Evolutionary conservation across 2,888 invertebrate genomes (phyloP), one percentile per base, ranked within the genome.

Genomic region (Dermolepida albohirtum): DNA sequence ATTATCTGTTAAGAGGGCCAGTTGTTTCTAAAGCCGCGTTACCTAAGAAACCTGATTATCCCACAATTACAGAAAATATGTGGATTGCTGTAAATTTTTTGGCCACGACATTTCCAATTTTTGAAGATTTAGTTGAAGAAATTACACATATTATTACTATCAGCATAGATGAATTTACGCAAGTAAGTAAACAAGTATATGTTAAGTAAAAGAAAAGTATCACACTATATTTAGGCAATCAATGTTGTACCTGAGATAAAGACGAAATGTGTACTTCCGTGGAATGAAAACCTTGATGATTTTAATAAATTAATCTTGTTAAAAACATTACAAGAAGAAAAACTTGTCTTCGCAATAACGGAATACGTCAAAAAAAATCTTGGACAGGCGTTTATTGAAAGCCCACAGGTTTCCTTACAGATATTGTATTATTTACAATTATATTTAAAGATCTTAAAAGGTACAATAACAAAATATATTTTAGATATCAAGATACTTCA

Each of bases 221-320:
- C 22, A 22, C 22, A 69, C 54, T 70, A 41, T 72, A 78, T 79
- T 47, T 78, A 91, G 91, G 85, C 84, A 51, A 86, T 91, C 76
- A 85, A 88, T 78, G 77, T 91, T 64, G 82, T 88, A 73, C 82
- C 77, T 1, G 67, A 65, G 17, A 68, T 68, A 17, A 71, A 41
- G 5, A 55, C 55, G 11, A 63, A 47, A 5, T 78, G 75, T 54
- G 43, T 6, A 0, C 75, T 80, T 2, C 77, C 89, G 41, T 95
- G 94, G 94, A 81, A 94, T 79, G 78, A 79, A 0, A 83, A 81
- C 11, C 80, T 96, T 16, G 86, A 84, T 1, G 83, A 88, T 65
- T 94, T 95, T 79, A 92, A 95, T 77, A 95, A 95, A 80, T 84
- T 96, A 8, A 89, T 96, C 87, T 81, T 96, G 39, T 79, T 96